Percentiles rank a stretch among this genome's conserved stretches.
phyloP scores from a whole-genome alignment of 2,797 vertebrate genomes.

The Cebuella pygmaea region DNA sequence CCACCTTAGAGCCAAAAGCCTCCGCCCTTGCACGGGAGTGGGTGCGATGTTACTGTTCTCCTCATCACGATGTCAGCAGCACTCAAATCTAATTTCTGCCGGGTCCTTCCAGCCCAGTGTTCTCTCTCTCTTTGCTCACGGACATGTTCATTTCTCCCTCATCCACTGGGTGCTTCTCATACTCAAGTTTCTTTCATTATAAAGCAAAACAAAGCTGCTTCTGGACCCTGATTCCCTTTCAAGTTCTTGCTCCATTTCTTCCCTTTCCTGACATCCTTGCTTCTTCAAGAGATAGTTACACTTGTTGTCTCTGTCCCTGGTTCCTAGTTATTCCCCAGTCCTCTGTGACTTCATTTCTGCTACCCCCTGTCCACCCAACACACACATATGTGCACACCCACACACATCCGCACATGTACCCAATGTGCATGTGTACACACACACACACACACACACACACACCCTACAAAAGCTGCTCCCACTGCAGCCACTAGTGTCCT shows the following conservation, averaged over 20 bases:
- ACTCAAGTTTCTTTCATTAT: background rate
- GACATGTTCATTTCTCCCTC: background rate
- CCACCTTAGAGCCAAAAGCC: background rate
- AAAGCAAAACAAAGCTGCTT: background rate
- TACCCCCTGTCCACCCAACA: background rate
- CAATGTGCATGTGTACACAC: rapidly evolving
- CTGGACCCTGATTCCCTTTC: background rate
- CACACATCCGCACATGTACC: background rate
- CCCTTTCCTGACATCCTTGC: background rate
- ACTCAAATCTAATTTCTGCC: background rate
- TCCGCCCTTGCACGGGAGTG: rapidly evolving
- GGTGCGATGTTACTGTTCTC: background rate
- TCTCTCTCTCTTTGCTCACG: background rate
- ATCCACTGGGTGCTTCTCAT: background rate
- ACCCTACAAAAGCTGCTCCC: background rate
- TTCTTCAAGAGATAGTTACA: background rate
- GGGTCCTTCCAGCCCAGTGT: background rate
- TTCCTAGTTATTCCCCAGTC: background rate
- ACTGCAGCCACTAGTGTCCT: rapidly evolving
- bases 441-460: background rate
- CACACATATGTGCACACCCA: too few relatives aligned
- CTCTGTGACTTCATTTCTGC: background rate
- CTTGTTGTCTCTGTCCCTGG: background rate
- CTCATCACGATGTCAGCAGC: background rate
- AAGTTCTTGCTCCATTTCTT: background rate